These are phyloP conservation scores for Elgonia sp. DNA, from an alignment of 2,888 invertebrate species.

Conservation along the genomic window DNA sequence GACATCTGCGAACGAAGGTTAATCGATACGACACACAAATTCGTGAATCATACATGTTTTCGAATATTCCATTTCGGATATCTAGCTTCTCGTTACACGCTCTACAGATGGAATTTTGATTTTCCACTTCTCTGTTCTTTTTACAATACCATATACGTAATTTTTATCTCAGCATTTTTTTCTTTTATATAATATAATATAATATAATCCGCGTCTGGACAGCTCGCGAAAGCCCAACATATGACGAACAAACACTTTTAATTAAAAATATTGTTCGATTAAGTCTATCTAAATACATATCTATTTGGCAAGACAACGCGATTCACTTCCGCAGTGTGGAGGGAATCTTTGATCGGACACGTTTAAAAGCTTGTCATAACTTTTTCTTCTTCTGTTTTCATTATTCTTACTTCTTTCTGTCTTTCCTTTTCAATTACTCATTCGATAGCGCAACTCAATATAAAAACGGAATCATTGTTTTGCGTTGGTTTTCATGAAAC, in stretches of 20 bases:
- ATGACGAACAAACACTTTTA: conserved; percentile 54
- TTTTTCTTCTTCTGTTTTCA: background rate
- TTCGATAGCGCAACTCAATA: background rate
- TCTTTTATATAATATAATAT: conserved; percentile 22
- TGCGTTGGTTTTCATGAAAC: background rate
- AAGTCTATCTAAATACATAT: conserved; percentile 69
- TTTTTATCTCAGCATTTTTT: conserved; percentile 27
- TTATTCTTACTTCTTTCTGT: background rate
- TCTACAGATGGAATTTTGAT: conserved; percentile 55
- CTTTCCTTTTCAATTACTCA: background rate
- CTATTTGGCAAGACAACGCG: conserved; percentile 70
- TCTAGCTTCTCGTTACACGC: conserved; percentile 34
- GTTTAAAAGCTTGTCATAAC: conserved; percentile 46
- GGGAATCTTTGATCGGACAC: conserved; percentile 71
- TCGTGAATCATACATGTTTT: conserved; percentile 42
- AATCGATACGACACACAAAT: conserved; percentile 56
- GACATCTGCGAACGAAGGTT: conserved; percentile 60
- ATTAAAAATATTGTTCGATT: conserved; percentile 68
- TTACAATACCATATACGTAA: conserved; percentile 29
- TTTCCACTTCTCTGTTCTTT: conserved; percentile 29
- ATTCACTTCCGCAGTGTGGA: conserved; percentile 69
- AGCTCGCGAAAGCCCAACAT: conserved; percentile 52
- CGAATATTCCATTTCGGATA: conserved; percentile 52
- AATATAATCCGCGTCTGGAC: conserved; percentile 40
- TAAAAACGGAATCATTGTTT: background rate